phyloP scores from a whole-genome alignment of 1,140 invertebrate species.

The Megalonaias nervosa region DNA sequence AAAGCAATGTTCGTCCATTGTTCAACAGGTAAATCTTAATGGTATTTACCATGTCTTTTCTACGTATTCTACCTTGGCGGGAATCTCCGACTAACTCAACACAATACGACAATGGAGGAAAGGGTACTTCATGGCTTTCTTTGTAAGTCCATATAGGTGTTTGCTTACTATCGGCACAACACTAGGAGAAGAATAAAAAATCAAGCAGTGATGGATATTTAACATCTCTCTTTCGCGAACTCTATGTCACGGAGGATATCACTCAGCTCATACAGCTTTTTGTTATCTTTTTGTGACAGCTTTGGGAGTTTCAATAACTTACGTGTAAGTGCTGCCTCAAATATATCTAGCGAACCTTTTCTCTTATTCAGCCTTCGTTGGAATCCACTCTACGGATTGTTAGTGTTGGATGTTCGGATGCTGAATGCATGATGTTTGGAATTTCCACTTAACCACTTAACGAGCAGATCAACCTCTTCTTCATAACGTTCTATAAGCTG shows the following conservation, averaged over 20 bases:
- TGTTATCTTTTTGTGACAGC: slow-evolving; percentile 14
- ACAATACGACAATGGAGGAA: too few relatives aligned
- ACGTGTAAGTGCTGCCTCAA: slow-evolving; percentile 10
- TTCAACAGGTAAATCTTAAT: too few relatives aligned
- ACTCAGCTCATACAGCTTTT: slow-evolving; percentile 25
- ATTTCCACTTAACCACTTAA: slow-evolving; percentile 23
- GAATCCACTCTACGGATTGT: not conserved
- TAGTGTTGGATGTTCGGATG: not conserved
- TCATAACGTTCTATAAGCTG: slow-evolving; percentile 22
- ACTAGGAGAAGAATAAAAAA: not conserved
- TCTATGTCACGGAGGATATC: slow-evolving; percentile 1
- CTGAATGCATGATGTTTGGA: slow-evolving; percentile 10
- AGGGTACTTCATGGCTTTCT: not conserved
- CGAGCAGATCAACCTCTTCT: slow-evolving; percentile 37
- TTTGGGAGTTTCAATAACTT: slow-evolving; percentile 24
- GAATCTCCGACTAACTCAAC: too few relatives aligned
- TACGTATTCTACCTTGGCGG: too few relatives aligned
- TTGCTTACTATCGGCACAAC: slow-evolving; percentile 6
- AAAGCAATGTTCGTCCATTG: too few relatives aligned
- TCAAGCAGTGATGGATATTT: slow-evolving; percentile 2
- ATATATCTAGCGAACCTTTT: slow-evolving; percentile 18
- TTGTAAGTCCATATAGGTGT: not conserved
- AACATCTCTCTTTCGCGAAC: not conserved
- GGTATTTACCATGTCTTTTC: too few relatives aligned
- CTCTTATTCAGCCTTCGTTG: slow-evolving; percentile 11